phyloP scores from a whole-genome alignment of 2,888 invertebrate species.

The Isotomurus palustris region DNA sequence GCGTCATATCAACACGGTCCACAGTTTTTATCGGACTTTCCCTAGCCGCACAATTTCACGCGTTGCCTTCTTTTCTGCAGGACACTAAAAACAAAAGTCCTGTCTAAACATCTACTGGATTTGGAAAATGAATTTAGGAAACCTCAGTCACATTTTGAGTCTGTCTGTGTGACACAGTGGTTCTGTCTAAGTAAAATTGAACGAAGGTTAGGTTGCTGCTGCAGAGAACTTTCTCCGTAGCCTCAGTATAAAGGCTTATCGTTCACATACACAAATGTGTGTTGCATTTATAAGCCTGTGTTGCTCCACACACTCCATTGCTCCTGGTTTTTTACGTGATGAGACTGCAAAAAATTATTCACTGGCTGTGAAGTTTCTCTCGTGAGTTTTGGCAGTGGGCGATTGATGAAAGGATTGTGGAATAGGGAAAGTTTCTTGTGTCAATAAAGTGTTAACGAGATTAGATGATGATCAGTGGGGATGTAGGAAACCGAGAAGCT shows the following conservation, averaged over 20 bases:
- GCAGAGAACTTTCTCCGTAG: too few species aligned
- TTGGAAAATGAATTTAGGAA: not conserved
- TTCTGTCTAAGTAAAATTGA: not conserved
- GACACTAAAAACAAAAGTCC: too few species aligned
- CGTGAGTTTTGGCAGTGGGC: not conserved
- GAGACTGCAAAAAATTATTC: slow-evolving; percentile 31
- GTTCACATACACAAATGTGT: too few species aligned
- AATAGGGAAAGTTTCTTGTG: slow-evolving; percentile 33
- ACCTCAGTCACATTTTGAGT: not conserved
- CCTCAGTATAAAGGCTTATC: too few species aligned
- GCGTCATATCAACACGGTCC: too few species aligned
- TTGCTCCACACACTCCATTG: too few species aligned
- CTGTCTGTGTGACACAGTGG: not conserved
- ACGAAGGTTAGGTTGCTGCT: too few species aligned
- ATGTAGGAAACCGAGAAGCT: not conserved
- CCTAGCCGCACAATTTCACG: not conserved
- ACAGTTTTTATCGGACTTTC: too few species aligned
- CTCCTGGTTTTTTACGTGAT: too few species aligned
- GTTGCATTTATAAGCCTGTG: too few species aligned
- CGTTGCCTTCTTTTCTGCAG: too few species aligned
- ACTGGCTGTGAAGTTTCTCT: not conserved
- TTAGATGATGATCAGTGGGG: slow-evolving; percentile 15
- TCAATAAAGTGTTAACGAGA: slow-evolving; percentile 42
- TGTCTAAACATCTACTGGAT: too few species aligned
- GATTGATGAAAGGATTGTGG: not conserved